Evolutionary conservation across 1,140 invertebrate genomes (phyloP).

Genomic region (Vollenhovia emeryi): DNA sequence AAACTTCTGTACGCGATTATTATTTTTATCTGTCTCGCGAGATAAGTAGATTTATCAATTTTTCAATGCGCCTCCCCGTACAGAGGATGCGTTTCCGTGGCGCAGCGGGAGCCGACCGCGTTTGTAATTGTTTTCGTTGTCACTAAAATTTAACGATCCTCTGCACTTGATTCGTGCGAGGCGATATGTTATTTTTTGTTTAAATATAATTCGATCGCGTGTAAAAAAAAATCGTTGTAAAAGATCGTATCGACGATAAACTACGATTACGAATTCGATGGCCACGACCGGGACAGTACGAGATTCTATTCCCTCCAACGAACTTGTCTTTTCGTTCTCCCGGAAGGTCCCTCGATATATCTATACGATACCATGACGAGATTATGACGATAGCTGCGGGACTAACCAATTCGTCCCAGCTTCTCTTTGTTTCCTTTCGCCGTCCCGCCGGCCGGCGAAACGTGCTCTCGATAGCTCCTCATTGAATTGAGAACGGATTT

Average conservation of each 20-base stretch:
- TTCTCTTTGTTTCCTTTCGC: slow-evolving; percentile 10
- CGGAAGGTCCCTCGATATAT: not conserved
- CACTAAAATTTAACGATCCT: not conserved
- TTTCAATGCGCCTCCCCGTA: not conserved
- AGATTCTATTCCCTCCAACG: not conserved
- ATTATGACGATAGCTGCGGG: not conserved
- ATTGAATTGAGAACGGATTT: slow-evolving; percentile 21
- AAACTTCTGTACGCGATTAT: slow-evolving; percentile 9
- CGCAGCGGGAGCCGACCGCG: not conserved
- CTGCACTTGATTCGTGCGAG: not conserved
- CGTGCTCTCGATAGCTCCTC: not conserved
- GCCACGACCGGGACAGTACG: not conserved
- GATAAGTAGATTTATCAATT: not conserved
- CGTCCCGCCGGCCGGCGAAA: not conserved
- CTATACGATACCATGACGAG: not conserved
- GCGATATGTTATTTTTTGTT: too few species aligned
- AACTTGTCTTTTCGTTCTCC: not conserved
- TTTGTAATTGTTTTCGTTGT: not conserved
- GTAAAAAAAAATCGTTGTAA: too few species aligned
- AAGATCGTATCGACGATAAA: not conserved
- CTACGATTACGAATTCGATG: not conserved
- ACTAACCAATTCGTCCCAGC: slow-evolving; percentile 14
- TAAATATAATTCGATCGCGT: too few species aligned
- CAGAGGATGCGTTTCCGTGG: not conserved
- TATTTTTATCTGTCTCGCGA: slow-evolving; percentile 1